Base-by-base conservation (phyloP, 2,113 vertebrate species). In the Melospiza georgiana region DNA sequence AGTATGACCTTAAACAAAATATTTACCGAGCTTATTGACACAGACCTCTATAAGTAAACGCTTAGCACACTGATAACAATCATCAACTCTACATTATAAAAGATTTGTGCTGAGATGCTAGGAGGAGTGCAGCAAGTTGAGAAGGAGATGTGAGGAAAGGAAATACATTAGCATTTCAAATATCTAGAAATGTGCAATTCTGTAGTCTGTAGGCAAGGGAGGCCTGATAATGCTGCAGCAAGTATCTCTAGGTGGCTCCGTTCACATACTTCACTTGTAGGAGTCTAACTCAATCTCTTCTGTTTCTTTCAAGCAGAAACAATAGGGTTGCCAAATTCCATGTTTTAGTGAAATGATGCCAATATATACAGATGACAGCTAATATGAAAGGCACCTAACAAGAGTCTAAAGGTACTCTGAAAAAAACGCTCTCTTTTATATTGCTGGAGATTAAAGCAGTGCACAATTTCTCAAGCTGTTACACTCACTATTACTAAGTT, bases 231-330 rank as follows among this genome's bases (percentile, higher is more conserved):
- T 67, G 54, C 74, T 78, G 83, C 77, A 71, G 82, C 83, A 90
- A 90, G 67, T 15, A 84, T 96, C 95, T 84, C 94, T 96, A 92
- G 94, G 90, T 96, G 88, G 95, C 94, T 95, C 95, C 78, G 65
- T 83, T 79, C 54, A 87, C 90, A 88, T 58, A 51, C 72, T 89
- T 82, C 81, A 93, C 58, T 73, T 62, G 13, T 30, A 49, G 51
- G 62, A 71, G 44, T 71, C 65, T 83, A 74, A 90, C 79, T 74
- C 67, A 65, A 93, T 58, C 74, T 8, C 69, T 82, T 84, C 10
- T 6, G 48, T 41, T 89, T 79, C 44, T 69, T 90, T 85, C 62
- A 79, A 88, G 48, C 49, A 91, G 58, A 94, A 92, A 75, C 18
- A 66, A 73, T 1, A 57, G 19, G 43, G 49, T 11, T 90, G 62